These are phyloP conservation scores for Acleris emargana DNA, from an alignment of 2,888 invertebrate species.

Conservation along the genomic window DNA sequence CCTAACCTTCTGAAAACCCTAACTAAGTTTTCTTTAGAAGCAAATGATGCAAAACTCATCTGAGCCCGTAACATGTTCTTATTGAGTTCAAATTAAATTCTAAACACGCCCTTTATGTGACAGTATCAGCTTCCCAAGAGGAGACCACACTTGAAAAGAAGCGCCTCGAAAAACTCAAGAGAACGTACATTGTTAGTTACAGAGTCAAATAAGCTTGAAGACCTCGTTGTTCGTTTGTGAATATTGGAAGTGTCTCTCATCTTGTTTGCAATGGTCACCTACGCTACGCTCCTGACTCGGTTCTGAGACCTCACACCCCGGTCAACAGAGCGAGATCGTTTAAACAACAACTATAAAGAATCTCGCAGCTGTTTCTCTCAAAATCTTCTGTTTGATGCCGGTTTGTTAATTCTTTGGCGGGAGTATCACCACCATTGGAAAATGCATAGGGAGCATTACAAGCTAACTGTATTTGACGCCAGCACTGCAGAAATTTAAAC, in stretches of 20 bases:
- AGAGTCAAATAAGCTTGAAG: constrained; percentile 7
- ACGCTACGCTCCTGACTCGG: constrained; percentile 80
- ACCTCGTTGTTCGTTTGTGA: constrained; percentile 30
- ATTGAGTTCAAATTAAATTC: too few species aligned
- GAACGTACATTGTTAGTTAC: background rate
- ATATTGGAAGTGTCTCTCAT: constrained; percentile 37
- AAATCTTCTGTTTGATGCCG: constrained; percentile 82
- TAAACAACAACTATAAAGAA: constrained; percentile 50
- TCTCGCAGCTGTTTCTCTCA: constrained; percentile 71
- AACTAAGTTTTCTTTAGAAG: background rate
- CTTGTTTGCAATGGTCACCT: constrained; percentile 55
- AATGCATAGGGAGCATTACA: constrained; percentile 26
- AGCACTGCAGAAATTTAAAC: constrained; percentile 15
- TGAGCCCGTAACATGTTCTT: background rate
- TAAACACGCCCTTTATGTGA: too few species aligned
- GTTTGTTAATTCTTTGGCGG: constrained; percentile 57
- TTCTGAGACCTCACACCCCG: constrained; percentile 81
- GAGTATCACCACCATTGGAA: constrained; percentile 67
- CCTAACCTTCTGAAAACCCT: constrained; percentile 2
- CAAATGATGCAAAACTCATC: background rate
- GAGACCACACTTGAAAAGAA: too few species aligned
- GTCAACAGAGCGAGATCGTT: constrained; percentile 74
- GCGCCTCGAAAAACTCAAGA: too few species aligned
- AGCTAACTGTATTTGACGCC: constrained; percentile 20
- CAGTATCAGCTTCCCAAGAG: too few species aligned